phyloP scores from a whole-genome alignment of 2,888 invertebrate species.

The Drepana falcataria region DNA sequence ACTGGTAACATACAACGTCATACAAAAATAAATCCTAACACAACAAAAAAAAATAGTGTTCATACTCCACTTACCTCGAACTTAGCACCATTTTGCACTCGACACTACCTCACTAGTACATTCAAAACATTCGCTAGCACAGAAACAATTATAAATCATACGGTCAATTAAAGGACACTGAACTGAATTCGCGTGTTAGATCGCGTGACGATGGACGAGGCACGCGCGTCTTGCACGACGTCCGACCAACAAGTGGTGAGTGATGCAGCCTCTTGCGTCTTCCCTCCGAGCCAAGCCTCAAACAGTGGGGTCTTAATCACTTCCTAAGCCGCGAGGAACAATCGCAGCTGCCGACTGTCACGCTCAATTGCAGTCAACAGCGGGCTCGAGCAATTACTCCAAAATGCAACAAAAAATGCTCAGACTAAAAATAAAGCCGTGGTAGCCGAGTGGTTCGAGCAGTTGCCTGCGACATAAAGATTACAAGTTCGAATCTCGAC shows the following conservation, averaged over 20 bases:
- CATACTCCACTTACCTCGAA: constrained; percentile 60
- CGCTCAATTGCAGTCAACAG: constrained; percentile 40
- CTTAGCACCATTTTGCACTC: constrained; percentile 64
- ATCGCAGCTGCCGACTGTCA: constrained; percentile 35
- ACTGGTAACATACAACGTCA: background rate
- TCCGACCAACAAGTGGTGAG: constrained; percentile 46
- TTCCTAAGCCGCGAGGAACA: constrained; percentile 44
- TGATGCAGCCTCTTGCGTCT: constrained; percentile 50
- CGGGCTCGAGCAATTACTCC: constrained; percentile 32
- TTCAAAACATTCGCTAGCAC: constrained; percentile 20
- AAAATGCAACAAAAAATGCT: constrained; percentile 11
- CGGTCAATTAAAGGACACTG: constrained; percentile 11
- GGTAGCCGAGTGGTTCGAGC: too few species aligned
- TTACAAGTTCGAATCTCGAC: too few species aligned
- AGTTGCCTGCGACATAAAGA: too few species aligned
- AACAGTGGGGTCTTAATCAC: constrained; percentile 44
- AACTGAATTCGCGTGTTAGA: constrained; percentile 8
- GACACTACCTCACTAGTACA: constrained; percentile 32
- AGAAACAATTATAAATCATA: constrained; percentile 2
- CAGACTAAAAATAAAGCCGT: too few species aligned
- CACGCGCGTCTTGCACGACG: constrained; percentile 44
- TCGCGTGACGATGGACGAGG: constrained; percentile 14
- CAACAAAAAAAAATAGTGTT: constrained; percentile 13
- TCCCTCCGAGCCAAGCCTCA: constrained; percentile 41
- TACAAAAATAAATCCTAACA: background rate